These are phyloP conservation scores for Drosophila fuyamai DNA, from an alignment of 1,140 invertebrate genomes.

Conservation along the genomic window DNA sequence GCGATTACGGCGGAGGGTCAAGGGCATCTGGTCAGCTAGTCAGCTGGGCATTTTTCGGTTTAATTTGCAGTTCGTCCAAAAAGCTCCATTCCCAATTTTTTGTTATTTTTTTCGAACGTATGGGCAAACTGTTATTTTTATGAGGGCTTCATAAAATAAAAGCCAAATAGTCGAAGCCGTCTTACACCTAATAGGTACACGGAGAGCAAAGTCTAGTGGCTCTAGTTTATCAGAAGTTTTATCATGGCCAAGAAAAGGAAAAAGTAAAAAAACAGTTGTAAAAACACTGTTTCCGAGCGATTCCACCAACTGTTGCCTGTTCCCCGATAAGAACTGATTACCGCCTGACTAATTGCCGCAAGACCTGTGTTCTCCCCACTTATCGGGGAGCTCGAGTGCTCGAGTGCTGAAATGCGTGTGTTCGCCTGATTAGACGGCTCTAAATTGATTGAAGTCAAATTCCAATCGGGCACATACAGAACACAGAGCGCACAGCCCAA, in stretches of 20 bases:
- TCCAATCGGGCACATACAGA: conserved; percentile 42
- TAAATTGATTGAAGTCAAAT: conserved; percentile 75
- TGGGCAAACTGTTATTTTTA: conserved; percentile 25
- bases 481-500: neutral
- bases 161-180: neutral
- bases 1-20: conserved; percentile 59
- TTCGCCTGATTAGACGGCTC: conserved; percentile 55
- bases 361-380: conserved; percentile 55
- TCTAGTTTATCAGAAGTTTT: conserved; percentile 66
- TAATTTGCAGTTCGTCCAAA: conserved; percentile 24
- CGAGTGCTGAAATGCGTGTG: conserved; percentile 39
- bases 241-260: conserved; percentile 34
- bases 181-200: conserved; percentile 13
- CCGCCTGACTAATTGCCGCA: conserved; percentile 62
- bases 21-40: conserved; percentile 57
- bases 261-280: conserved; percentile 33
- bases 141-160: conserved; percentile 23
- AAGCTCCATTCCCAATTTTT: neutral
- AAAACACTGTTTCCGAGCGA: conserved; percentile 37
- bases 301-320: conserved; percentile 23
- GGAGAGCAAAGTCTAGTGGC: conserved; percentile 59
- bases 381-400: conserved; percentile 30
- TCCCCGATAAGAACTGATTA: conserved; percentile 51
- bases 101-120: conserved; percentile 8
- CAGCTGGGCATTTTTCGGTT: conserved; percentile 39